Evolutionary conservation across 1,140 invertebrate genomes (phyloP).

Genomic region (Mizuhopecten yessoensis): DNA sequence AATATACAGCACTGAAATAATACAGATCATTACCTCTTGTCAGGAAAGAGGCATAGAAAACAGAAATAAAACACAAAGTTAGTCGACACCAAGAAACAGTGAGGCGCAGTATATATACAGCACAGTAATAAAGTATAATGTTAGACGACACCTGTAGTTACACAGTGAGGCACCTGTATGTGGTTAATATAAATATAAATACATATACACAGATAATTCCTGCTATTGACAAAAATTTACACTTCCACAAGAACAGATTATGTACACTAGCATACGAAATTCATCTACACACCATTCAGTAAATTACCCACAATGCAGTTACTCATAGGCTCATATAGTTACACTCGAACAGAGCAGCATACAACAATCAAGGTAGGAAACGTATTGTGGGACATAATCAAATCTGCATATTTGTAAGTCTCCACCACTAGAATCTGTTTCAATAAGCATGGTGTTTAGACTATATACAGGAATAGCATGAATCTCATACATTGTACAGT

Average conservation of each 20-base stretch:
- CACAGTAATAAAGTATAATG: not conserved
- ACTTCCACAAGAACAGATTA: not conserved
- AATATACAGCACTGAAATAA: no score
- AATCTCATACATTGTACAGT: no score
- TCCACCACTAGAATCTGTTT: not conserved
- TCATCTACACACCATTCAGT: constrained; percentile 22
- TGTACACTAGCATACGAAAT: not conserved
- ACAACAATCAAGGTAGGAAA: no score
- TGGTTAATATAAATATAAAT: constrained; percentile 32
- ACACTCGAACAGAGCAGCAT: no score
- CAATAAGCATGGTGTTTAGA: not conserved
- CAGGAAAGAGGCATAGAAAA: no score
- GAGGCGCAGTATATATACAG: not conserved
- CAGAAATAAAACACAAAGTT: no score
- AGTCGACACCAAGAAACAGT: not conserved
- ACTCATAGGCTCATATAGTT: no score
- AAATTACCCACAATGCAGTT: not conserved
- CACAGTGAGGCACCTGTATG: constrained; percentile 18
- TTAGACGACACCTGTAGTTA: not conserved
- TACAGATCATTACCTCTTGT: no score
- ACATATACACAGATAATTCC: not conserved
- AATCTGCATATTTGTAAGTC: no score
- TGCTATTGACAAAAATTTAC: not conserved
- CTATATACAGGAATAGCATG: no score
- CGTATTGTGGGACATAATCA: no score